phyloP scores from a whole-genome alignment of 2,797 vertebrate genomes.

The Orientallactaga sibirica region DNA sequence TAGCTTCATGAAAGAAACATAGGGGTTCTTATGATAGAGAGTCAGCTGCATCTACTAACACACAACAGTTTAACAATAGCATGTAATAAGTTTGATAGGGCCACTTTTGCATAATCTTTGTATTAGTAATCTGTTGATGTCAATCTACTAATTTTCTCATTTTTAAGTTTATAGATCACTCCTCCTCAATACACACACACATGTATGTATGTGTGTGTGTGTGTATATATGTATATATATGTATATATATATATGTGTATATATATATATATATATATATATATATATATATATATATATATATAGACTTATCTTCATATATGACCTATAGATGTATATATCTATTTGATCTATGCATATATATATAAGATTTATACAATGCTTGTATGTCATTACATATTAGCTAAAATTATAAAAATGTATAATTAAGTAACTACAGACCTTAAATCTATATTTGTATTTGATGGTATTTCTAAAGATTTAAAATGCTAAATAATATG shows the following conservation, averaged over 20 bases:
- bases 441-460: neutral
- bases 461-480: constrained; percentile 3
- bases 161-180: neutral
- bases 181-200: neutral
- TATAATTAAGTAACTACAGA: neutral
- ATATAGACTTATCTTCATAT: neutral
- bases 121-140: neutral
- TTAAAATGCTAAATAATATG: constrained; percentile 7
- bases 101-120: neutral
- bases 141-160: neutral
- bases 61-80: neutral
- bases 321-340: neutral
- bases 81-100: neutral
- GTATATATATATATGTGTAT: neutral
- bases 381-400: neutral
- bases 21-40: neutral
- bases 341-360: neutral
- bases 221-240: neutral
- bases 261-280: neutral
- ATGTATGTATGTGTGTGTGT: too few species aligned
- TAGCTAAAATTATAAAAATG: neutral
- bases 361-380: neutral
- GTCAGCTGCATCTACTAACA: neutral
- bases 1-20: neutral
- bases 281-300: neutral